Evolutionary conservation across 2,888 invertebrate genomes (phyloP), one percentile per base, ranked within the genome.

Genomic region (Lypha dubia): DNA sequence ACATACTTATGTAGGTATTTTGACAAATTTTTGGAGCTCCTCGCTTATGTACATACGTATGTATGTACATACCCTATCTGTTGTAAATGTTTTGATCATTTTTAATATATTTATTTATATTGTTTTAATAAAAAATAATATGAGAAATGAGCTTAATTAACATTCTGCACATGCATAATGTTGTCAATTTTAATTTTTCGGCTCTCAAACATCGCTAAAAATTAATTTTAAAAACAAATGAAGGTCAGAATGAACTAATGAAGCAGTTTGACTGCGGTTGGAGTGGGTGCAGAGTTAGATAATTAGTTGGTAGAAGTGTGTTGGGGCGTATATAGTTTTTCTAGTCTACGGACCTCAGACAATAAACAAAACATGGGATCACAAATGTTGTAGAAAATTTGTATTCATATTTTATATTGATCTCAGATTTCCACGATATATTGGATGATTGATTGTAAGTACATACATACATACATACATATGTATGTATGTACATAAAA

Each of bases 141-240:
- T n/a, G n/a, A n/a, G 11, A 38, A 46, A 17, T 17, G 46, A 49
- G 11, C 9, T 22, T 49, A 49, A 49, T 20, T 20, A 49, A 49
- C 9, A 20, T 20, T 49, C 49, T 20, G 11, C 49, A 49, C 20
- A n/a, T n/a, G n/a, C n/a, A 49, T 49, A 11, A 49, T 11, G 2
- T 28, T 28, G 28, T 28, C 28, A 28, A 28, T 4, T 4, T 28
- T 46, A 8, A 46, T 46, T 20, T 49, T 8, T 49, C 11, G 9
- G 24, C 24, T 24, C 6, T 13, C 13, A 53, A 5, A 5, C 7
- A 49, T 49, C 8, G 11, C 11, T 6, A 6, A 24, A 11, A 24
- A 53, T 6, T 15, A 53, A 24, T 24, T 53, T 53, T 15, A 53
- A 53, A 24, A 15, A 53, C 53, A 53, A 53, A 53, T 53, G 53